Evolutionary conservation across 2,113 vertebrate genomes (phyloP).

Genomic region (Sylvicapra grimmia): DNA sequence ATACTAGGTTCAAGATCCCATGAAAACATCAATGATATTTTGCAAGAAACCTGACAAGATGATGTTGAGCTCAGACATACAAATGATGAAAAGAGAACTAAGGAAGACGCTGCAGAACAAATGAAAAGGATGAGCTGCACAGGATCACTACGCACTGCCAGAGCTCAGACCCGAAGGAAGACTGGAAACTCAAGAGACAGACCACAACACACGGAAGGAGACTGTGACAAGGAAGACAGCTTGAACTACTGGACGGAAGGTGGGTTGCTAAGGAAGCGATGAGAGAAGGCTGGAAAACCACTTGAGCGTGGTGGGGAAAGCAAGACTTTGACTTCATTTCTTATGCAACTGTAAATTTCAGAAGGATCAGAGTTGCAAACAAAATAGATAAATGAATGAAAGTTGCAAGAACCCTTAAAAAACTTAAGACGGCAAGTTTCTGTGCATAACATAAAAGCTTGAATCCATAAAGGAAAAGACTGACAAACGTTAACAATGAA

Average conservation of each 20-base stretch:
- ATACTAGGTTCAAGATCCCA: neutral
- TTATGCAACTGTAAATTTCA: neutral
- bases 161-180: neutral
- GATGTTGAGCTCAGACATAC: neutral
- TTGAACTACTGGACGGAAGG: neutral
- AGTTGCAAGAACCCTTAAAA: neutral
- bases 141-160: neutral
- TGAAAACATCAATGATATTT: neutral
- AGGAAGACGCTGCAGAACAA: neutral
- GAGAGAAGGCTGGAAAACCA: neutral
- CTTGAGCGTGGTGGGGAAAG: neutral
- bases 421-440: neutral
- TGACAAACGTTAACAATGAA: neutral
- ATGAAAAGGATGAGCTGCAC: neutral
- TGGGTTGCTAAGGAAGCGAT: fast-evolving
- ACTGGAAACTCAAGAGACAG: neutral
- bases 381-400: neutral
- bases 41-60: neutral
- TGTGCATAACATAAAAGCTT: neutral
- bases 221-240: neutral
- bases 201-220: neutral
- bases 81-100: neutral
- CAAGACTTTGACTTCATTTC: neutral
- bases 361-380: neutral
- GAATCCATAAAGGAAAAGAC: neutral